phyloP scores from a whole-genome alignment of 2,797 vertebrate genomes.

The Anabas testudineus region DNA sequence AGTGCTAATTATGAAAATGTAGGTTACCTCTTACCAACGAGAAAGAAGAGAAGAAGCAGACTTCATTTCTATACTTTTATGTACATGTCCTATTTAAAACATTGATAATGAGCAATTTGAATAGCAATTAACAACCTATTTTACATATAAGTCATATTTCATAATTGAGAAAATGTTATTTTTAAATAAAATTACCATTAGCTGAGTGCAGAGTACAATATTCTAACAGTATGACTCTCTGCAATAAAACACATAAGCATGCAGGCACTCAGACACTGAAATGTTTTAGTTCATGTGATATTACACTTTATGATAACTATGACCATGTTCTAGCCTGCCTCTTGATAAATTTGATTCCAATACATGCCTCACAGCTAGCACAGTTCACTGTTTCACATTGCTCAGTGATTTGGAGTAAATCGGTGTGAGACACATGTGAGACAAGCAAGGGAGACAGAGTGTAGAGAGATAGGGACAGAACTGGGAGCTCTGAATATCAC shows the following conservation, averaged over 20 bases:
- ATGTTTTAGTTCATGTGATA: background rate
- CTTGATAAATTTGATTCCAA: background rate
- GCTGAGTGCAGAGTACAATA: background rate
- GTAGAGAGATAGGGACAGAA: conserved; percentile 48
- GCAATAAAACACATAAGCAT: background rate
- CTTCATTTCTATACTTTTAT: background rate
- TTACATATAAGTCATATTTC: conserved; percentile 1
- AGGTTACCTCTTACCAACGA: background rate
- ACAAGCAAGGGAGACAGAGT: conserved; percentile 23
- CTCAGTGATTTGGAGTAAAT: conserved; percentile 18
- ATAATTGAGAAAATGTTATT: background rate
- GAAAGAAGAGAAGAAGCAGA: background rate
- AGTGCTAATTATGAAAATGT: background rate
- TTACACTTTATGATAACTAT: background rate
- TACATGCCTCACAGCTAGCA: no score
- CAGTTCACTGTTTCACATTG: conserved; percentile 14
- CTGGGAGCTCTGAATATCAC: conserved; percentile 56
- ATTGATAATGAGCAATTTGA: background rate
- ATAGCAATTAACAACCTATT: background rate
- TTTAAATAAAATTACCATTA: no score
- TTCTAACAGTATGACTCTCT: background rate
- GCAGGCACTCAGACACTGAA: background rate
- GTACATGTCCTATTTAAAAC: background rate
- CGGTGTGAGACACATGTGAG: conserved; percentile 17
- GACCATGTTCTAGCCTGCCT: background rate